Evolutionary conservation across 2,797 vertebrate species (phyloP).

Genomic region (Chiroxiphia lanceolata): DNA sequence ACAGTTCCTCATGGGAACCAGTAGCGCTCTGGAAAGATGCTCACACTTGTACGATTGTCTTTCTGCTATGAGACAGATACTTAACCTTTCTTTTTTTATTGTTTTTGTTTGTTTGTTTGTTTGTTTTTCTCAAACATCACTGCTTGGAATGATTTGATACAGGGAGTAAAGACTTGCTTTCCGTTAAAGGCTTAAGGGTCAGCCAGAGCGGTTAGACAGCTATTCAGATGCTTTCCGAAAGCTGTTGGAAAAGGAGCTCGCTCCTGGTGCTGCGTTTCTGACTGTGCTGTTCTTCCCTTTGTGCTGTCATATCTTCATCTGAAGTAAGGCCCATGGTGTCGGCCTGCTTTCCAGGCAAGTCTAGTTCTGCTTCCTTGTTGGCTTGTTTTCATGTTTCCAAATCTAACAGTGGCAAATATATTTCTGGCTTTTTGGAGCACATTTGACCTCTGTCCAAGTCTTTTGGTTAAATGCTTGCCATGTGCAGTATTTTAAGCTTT

Average conservation of each 20-base stretch:
- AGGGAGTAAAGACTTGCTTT: neutral
- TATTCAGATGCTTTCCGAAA: neutral
- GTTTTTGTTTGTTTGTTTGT: rapidly evolving
- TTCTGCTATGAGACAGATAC: rapidly evolving
- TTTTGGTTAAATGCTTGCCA: neutral
- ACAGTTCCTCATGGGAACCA: neutral
- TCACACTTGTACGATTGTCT: neutral
- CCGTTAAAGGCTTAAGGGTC: neutral
- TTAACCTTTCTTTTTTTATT: rapidly evolving
- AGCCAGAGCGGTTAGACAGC: neutral
- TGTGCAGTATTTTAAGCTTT: neutral
- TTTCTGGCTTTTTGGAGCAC: neutral
- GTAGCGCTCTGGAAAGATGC: neutral
- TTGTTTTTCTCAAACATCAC: rapidly evolving
- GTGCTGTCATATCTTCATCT: neutral
- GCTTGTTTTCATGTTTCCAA: neutral
- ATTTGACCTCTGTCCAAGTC: rapidly evolving
- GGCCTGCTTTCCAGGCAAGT: neutral
- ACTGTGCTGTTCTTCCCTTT: neutral
- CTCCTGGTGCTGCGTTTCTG: neutral
- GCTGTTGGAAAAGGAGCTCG: neutral
- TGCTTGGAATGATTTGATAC: neutral
- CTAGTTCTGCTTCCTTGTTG: neutral
- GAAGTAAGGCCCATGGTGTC: neutral
- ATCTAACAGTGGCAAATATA: neutral